Percentiles rank a stretch among this genome's conserved stretches.
Evolutionary conservation across 2,797 vertebrate species (phyloP).

Genomic region (Leptoclinus maculatus): DNA sequence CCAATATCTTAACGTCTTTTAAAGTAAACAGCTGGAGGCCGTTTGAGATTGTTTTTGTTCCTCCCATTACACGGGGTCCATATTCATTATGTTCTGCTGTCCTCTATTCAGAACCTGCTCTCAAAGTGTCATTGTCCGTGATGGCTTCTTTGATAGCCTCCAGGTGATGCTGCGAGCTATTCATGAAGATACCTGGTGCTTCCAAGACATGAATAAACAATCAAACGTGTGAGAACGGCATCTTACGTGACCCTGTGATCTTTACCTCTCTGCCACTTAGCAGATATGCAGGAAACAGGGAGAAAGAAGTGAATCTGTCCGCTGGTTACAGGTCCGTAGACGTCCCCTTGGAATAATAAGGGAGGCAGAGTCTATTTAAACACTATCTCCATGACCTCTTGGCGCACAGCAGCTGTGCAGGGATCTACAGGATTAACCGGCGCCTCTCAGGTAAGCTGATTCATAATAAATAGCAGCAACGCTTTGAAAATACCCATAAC

Average conservation of each 20-base stretch:
- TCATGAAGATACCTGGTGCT: background rate
- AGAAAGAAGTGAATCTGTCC: conserved; percentile 33
- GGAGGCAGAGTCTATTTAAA: conserved; percentile 73
- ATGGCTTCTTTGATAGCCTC: conserved; percentile 7
- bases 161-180: conserved; percentile 29
- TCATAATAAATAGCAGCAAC: conserved; percentile 76
- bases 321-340: conserved; percentile 12
- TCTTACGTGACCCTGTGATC: conserved; percentile 41
- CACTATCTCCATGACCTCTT: conserved; percentile 77
- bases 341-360: conserved; percentile 61
- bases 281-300: conserved; percentile 5
- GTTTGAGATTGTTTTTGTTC: conserved; percentile 49
- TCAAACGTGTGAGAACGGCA: conserved; percentile 9
- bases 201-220: background rate
- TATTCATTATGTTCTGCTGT: conserved; percentile 39
- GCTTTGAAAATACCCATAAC: conserved; percentile 71
- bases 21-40: conserved; percentile 50
- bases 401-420: conserved; percentile 59
- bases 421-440: conserved; percentile 76
- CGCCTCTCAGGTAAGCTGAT: conserved; percentile 72
- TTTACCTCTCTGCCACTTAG: conserved; percentile 3
- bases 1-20: conserved; percentile 39
- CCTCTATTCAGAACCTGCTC: conserved; percentile 29
- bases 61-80: conserved; percentile 18
- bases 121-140: conserved; percentile 8